Conservation (phyloP, 2,797 vertebrate species). For the Anguilla megastoma region DNA sequence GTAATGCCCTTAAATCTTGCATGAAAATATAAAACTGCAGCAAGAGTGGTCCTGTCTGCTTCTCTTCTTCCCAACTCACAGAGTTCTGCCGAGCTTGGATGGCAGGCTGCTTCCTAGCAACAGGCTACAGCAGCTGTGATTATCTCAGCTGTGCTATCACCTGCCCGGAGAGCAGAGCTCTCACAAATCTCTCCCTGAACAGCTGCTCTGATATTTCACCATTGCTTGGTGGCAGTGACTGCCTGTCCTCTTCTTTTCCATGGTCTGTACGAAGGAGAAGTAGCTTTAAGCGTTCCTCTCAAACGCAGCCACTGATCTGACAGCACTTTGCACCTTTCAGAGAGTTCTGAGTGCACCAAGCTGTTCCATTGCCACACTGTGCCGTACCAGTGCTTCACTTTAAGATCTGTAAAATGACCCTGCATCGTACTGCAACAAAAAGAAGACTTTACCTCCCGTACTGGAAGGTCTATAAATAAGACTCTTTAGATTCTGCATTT, state of each 20-base stretch:
- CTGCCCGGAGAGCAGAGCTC: neutral
- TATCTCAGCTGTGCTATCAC: neutral
- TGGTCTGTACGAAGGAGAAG: neutral
- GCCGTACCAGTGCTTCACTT: neutral
- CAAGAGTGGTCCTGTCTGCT: neutral
- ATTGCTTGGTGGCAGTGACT: neutral
- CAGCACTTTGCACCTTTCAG: neutral
- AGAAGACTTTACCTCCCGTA: too few relatives aligned
- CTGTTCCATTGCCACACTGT: neutral
- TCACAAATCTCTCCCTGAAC: neutral
- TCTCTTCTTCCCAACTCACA: neutral
- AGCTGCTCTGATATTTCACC: neutral
- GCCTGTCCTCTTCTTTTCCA: neutral
- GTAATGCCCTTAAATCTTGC: neutral
- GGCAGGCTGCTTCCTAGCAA: constrained; percentile 11
- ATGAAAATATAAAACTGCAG: neutral
- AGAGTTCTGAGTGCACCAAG: neutral
- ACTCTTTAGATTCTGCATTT: neutral
- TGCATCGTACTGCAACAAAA: too few relatives aligned
- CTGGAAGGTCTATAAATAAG: neutral
- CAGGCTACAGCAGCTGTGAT: neutral
- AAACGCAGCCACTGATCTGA: neutral
- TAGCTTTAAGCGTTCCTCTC: neutral
- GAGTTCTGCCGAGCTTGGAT: neutral
- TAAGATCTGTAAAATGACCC: too few relatives aligned